Percentiles rank a stretch among this genome's conserved stretches.
Evolutionary conservation across 2,888 invertebrate species (phyloP).

Genomic region (Tachina grossa): DNA sequence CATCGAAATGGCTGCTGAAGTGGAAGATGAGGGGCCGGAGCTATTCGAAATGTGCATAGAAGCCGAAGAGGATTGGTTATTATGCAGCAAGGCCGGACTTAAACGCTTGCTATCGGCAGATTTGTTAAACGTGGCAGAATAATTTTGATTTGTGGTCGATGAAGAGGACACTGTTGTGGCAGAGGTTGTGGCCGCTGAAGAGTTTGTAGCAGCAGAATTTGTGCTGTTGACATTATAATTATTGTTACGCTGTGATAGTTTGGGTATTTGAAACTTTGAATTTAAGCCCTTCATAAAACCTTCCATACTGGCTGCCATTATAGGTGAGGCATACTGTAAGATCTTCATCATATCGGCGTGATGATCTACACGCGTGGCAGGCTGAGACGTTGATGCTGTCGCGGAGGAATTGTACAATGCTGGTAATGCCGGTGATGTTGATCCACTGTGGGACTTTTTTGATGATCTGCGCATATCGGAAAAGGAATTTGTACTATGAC

Average conservation of each 20-base stretch:
- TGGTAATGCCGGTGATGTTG: conserved; percentile 72
- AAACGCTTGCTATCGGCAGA: conserved; percentile 27
- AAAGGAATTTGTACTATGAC: conserved; percentile 81
- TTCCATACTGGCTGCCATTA: conserved; percentile 86
- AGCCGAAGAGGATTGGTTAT: conserved; percentile 38
- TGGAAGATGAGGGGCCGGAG: background rate
- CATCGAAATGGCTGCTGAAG: background rate
- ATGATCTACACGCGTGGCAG: conserved; percentile 79
- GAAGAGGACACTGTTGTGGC: conserved; percentile 23
- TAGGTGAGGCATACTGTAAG: conserved; percentile 84
- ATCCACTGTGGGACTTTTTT: conserved; percentile 72
- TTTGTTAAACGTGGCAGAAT: conserved; percentile 16
- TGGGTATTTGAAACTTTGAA: conserved; percentile 94
- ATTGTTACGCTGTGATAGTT: conserved; percentile 85
- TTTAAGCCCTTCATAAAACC: conserved; percentile 90
- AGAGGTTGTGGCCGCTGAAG: conserved; percentile 16
- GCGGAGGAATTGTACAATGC: conserved; percentile 57
- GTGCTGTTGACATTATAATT: conserved; percentile 55
- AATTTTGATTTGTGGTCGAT: conserved; percentile 31
- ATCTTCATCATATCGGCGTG: conserved; percentile 84
- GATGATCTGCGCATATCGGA: conserved; percentile 72
- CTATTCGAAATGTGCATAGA: conserved; percentile 40
- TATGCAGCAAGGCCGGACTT: conserved; percentile 9
- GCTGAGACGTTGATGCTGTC: conserved; percentile 74
- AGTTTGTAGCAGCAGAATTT: conserved; percentile 62